Evolutionary conservation across 1,140 invertebrate genomes (phyloP).

Genomic region (Philopotamus ludificatus): DNA sequence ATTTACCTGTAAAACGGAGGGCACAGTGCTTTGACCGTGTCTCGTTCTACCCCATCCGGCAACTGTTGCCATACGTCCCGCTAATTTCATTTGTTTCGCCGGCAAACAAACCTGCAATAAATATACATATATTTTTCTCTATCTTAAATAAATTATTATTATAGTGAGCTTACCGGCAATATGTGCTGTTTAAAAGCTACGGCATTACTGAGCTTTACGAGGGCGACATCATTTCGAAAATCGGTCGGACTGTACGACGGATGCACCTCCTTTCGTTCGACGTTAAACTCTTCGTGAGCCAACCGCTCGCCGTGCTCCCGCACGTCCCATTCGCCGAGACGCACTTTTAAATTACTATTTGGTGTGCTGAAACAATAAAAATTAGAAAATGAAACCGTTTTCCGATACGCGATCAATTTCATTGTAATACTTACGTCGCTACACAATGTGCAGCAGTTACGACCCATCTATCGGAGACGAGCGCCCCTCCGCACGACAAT

Average conservation of each 20-base stretch:
- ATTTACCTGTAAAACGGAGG: constrained; percentile 68
- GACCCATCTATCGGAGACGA: constrained; percentile 88
- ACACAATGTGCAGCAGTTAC: constrained; percentile 88
- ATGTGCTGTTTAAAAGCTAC: constrained; percentile 88
- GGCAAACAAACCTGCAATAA: constrained; percentile 81
- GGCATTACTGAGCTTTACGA: constrained; percentile 75
- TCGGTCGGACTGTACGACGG: constrained; percentile 84
- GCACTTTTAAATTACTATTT: constrained; percentile 80
- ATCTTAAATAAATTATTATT: not conserved
- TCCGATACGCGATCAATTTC: not conserved
- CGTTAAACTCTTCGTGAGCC: constrained; percentile 82
- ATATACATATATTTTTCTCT: constrained; percentile 59
- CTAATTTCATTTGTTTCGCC: constrained; percentile 69
- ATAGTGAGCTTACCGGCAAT: constrained; percentile 66
- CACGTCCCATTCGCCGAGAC: constrained; percentile 90
- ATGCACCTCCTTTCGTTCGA: constrained; percentile 87
- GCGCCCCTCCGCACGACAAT: constrained; percentile 84
- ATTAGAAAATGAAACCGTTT: not conserved
- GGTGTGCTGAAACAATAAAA: constrained; percentile 58
- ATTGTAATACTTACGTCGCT: constrained; percentile 69
- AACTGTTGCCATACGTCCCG: constrained; percentile 82
- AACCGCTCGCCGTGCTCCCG: constrained; percentile 77
- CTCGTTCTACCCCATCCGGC: constrained; percentile 87
- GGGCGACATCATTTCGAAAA: constrained; percentile 86
- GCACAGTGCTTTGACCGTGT: constrained; percentile 80